Conservation (phyloP, 2,113 vertebrate species). For the Chrysochloris asiatica region DNA sequence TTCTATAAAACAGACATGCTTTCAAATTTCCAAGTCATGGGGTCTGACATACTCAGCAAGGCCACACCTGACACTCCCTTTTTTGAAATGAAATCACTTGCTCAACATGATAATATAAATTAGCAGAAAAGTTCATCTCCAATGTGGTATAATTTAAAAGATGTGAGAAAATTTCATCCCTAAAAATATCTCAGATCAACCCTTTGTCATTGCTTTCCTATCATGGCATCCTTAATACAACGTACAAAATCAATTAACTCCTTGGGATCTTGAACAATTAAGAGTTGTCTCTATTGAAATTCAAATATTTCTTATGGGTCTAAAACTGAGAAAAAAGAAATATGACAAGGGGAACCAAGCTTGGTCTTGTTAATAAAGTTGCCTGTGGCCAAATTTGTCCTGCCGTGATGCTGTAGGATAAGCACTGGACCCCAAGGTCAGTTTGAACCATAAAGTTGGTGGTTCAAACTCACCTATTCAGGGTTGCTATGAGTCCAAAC, state of each 20-base stretch:
- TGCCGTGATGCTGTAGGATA: too few relatives aligned
- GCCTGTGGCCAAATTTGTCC: not conserved
- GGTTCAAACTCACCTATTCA: too few relatives aligned
- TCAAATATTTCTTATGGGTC: not conserved
- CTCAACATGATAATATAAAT: not conserved
- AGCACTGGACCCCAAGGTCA: too few relatives aligned
- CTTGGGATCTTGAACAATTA: not conserved
- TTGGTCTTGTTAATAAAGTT: not conserved
- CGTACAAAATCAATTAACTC: not conserved
- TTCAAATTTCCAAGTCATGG: not conserved
- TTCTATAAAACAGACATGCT: too few relatives aligned
- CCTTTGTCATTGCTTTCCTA: not conserved
- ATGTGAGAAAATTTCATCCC: not conserved
- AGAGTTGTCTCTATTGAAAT: not conserved
- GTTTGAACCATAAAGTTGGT: too few relatives aligned
- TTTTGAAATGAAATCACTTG: not conserved
- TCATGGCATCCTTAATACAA: not conserved
- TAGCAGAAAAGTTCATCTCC: not conserved
- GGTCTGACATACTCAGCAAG: not conserved
- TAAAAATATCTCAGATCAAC: not conserved
- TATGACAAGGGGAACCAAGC: not conserved
- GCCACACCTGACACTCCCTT: not conserved
- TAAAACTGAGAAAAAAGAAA: not conserved
- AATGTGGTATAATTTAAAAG: not conserved
- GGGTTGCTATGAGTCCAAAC: too few relatives aligned